Percentiles rank a stretch among this genome's conserved stretches.
Evolutionary conservation across 2,888 invertebrate genomes (phyloP).

Genomic region (Seira ritae): DNA sequence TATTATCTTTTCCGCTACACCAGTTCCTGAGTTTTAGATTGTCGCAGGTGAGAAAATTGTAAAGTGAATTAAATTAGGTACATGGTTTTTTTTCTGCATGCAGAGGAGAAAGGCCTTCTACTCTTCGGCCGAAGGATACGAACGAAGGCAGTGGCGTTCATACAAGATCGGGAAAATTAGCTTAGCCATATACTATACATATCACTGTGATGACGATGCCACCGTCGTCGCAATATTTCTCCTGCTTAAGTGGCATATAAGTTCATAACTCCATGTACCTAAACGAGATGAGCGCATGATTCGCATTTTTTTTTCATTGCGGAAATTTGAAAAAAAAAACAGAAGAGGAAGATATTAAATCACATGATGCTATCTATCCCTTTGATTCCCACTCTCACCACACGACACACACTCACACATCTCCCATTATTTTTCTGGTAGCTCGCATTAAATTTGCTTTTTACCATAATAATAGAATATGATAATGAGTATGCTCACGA

Average conservation of each 20-base stretch:
- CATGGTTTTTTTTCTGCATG: no score
- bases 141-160: no score
- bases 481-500: not conserved
- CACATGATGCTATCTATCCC: not conserved
- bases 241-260: no score
- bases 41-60: conserved; percentile 7
- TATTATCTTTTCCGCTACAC: conserved; percentile 8
- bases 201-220: no score
- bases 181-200: no score
- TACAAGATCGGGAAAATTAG: no score
- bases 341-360: not conserved
- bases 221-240: no score
- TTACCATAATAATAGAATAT: not conserved
- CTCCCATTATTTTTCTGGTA: not conserved
- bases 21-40: not conserved
- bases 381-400: not conserved
- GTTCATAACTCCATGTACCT: no score
- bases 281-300: no score
- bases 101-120: no score
- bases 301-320: not conserved
- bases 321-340: not conserved
- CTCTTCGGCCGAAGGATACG: no score
- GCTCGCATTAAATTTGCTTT: not conserved
- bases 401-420: no score
- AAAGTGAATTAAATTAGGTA: conserved; percentile 18